phyloP scores from a whole-genome alignment of 1,140 invertebrate genomes.

The Micrasema longulum region DNA sequence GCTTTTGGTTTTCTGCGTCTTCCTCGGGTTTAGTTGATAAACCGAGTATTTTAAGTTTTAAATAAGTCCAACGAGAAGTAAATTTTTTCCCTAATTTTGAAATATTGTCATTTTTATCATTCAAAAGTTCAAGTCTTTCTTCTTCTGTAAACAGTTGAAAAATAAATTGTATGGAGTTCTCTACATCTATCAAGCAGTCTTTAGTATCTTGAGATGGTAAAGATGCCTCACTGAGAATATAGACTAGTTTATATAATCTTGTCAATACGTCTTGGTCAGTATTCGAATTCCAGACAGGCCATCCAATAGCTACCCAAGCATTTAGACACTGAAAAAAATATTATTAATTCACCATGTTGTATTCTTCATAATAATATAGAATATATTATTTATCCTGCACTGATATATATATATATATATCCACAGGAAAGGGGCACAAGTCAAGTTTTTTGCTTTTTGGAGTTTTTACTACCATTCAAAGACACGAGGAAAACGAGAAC shows the following conservation, averaged over 20 bases:
- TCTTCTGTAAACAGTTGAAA: conserved; percentile 36
- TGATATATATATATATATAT: too few relatives aligned
- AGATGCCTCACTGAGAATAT: conserved; percentile 3
- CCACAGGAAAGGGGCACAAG: too few relatives aligned
- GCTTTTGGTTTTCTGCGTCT: not conserved
- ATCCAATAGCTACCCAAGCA: conserved; percentile 45
- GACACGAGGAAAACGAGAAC: too few relatives aligned
- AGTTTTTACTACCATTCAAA: too few relatives aligned
- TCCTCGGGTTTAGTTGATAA: too few relatives aligned
- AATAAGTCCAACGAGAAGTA: too few relatives aligned
- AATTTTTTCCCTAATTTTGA: too few relatives aligned
- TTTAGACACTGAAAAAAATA: conserved; percentile 50
- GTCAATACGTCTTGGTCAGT: conserved; percentile 37
- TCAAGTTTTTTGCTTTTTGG: too few relatives aligned
- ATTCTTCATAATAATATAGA: too few relatives aligned
- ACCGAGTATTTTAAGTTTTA: too few relatives aligned
- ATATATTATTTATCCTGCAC: too few relatives aligned
- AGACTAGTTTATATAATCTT: conserved; percentile 42
- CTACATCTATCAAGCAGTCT: conserved; percentile 11
- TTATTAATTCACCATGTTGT: too few relatives aligned
- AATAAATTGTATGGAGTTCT: conserved; percentile 36
- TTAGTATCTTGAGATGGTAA: not conserved
- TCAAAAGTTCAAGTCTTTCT: conserved; percentile 38
- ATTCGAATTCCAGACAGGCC: conserved; percentile 41
- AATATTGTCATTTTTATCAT: conserved; percentile 34